Evolutionary conservation across 2,888 invertebrate species (phyloP), one percentile per base, ranked within the genome.

Genomic region (Cheilosia scutellata): DNA sequence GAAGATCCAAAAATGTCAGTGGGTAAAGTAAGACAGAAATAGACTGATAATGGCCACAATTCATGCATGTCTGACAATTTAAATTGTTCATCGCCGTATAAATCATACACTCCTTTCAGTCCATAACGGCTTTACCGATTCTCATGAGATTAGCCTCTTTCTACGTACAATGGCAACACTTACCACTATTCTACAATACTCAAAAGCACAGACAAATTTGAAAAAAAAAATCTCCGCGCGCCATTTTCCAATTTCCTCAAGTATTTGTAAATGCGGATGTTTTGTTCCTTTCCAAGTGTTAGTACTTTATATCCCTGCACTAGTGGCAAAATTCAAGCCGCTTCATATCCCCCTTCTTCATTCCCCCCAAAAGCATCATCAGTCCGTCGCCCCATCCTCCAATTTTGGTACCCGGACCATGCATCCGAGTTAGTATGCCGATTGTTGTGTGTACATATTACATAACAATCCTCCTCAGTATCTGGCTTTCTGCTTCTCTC

Each of bases 191-290:
- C 29, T 42, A 55, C 55, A 40, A 33, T 0, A 33, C 25, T 78
- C 68, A 5, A 74, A 78, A 77, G 68, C 63, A 75, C 16, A 31
- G 42, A 60, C 3, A 4, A 40, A 31, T 37, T 31, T 49, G 13
- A 62, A 62, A 66, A 49, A 33, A 47, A 49, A 62, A 65, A 65
- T 66, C 75, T 49, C 75, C 42, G 76, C 86, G 70, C 75, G 76
- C 86, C 72, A 86, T 86, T 80, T 80, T 86, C 65, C 80, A 86
- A 86, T 71, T 80, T 82, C 79, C 75, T 75, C 58, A 71, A 76
- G 86, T 80, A 72, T 80, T 86, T 80, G 86, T 80, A 72, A 86
- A 86, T 82, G 80, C 71, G 76, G 76, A 76, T 82, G 76, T 80
- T 86, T 86, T 86, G 71, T 80, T 80, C 71, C 66, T 76, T 76